Conservation (phyloP, 2,797 vertebrate species). For the Clarias platycephalus region DNA sequence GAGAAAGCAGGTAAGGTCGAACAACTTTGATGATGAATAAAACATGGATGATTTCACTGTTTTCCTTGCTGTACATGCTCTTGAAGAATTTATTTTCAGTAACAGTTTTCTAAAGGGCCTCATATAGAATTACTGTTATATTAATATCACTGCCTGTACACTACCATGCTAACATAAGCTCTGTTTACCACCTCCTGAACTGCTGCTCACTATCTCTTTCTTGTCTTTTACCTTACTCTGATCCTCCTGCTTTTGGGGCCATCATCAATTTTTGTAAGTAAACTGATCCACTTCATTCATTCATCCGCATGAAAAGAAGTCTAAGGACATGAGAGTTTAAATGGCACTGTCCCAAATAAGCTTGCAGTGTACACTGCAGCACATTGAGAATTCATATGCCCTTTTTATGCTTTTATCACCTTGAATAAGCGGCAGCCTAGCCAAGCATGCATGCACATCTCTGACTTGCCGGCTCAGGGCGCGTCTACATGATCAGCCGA, state of each 20-base stretch:
- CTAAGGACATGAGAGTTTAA: constrained; percentile 57
- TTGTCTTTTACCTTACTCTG: constrained; percentile 29
- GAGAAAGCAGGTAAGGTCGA: constrained; percentile 37
- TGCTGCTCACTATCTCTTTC: constrained; percentile 16
- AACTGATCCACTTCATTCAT: constrained; percentile 58
- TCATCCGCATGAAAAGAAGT: constrained; percentile 67
- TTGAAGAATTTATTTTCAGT: constrained; percentile 14
- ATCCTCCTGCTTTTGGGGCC: constrained; percentile 35
- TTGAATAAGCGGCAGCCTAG: constrained; percentile 67
- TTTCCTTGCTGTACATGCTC: constrained; percentile 52
- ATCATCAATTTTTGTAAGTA: constrained; percentile 49
- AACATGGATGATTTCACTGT: constrained; percentile 65
- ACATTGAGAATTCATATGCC: constrained; percentile 78
- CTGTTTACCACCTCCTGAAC: constrained; percentile 42
- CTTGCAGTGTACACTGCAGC: constrained; percentile 70
- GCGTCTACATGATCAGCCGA: constrained; percentile 63
- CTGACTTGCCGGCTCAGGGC: constrained; percentile 66
- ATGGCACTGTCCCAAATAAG: constrained; percentile 69
- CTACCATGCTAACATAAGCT: constrained; percentile 37
- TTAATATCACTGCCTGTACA: constrained; percentile 18
- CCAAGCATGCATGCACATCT: constrained; percentile 64
- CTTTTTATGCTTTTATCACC: constrained; percentile 84
- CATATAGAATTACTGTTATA: constrained; percentile 34
- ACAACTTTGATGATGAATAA: constrained; percentile 73
- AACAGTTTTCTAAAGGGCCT: constrained; percentile 15